Percentiles rank a stretch among this genome's conserved stretches.
Evolutionary conservation across 2,113 vertebrate species (phyloP).

Genomic region (Ursus arctos): DNA sequence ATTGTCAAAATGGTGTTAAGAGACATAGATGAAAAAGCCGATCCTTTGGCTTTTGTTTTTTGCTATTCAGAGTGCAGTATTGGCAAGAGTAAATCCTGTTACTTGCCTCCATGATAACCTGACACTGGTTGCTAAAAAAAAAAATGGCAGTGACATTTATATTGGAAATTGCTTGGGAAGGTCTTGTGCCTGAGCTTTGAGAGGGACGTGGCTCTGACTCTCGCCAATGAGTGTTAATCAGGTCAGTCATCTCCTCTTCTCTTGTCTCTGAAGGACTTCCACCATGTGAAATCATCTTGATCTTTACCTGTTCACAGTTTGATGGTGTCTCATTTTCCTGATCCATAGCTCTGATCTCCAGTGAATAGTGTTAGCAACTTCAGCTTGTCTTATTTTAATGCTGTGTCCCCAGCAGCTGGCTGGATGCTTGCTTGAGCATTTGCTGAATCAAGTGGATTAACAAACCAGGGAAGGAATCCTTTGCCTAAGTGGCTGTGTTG

Average conservation of each 20-base stretch:
- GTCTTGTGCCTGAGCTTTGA: background rate
- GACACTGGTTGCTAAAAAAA: background rate
- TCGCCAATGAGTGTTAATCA: background rate
- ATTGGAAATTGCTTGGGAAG: background rate
- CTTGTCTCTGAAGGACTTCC: background rate
- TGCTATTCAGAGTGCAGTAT: background rate
- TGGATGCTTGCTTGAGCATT: background rate
- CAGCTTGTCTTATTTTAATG: background rate
- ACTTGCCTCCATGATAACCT: background rate
- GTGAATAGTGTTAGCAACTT: background rate
- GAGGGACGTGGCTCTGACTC: accelerated
- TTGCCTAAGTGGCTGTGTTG: background rate
- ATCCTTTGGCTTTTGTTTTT: slow-evolving; percentile 43
- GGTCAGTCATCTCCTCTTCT: background rate
- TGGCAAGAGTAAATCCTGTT: background rate
- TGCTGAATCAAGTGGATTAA: background rate
- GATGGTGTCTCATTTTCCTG: background rate
- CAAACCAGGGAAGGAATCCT: background rate
- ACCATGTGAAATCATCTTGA: background rate
- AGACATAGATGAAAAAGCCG: background rate
- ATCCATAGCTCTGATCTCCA: accelerated
- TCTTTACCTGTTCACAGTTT: background rate
- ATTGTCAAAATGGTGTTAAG: slow-evolving; percentile 51
- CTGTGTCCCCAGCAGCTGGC: background rate
- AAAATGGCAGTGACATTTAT: background rate